Base-by-base conservation (phyloP, 2,113 vertebrate species). In the Donacobius atricapilla region DNA sequence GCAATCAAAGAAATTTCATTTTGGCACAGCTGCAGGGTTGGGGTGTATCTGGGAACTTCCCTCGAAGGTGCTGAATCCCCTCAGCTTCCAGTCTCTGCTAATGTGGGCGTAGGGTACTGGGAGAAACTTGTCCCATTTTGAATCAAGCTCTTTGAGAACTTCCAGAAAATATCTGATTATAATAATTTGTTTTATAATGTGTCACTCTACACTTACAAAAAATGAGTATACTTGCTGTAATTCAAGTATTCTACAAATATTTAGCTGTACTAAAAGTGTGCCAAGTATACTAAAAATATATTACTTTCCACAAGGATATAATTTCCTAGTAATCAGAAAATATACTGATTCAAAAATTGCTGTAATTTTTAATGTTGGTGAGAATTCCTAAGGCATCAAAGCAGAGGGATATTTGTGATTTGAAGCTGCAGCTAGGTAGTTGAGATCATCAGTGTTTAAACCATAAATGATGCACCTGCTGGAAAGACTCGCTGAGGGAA, bases 261-360 rank as follows among this genome's bases (percentile, higher is more conserved):
- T 96, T 96, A 92, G 76, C 92, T 89, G 69, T 45, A 87, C 88
- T 81, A 92, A 94, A 96, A 94, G 64, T 89, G 76, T 92, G 92
- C 92, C 90, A 96, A 97, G 93, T 84, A 90, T 79, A 94, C 96
- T 96, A 97, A 97, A 97, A 96, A 97, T 96, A 96, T 57, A 84
- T 94, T 97, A 90, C 76, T 97, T 96, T 96, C 89, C 86, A 60
- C 89, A 94, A 97, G 95, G 82, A 79, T 95, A 75, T 95, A 96
- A 97, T 97, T 96, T 96, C 77, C 88, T 89, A 89, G 93, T 97
- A 97, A 96, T 97, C 96, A 97, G 92, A 94, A 96, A 86, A 90
- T 87, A 82, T 16, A 71, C 35, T 94, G 96, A 95, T 96, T 92
- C 96, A 95, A 92, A 97, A 97, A 96, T 95, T 95, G 88, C 61